Base-by-base conservation (phyloP, 2,888 invertebrate genomes). In the Apoderus coryli region DNA sequence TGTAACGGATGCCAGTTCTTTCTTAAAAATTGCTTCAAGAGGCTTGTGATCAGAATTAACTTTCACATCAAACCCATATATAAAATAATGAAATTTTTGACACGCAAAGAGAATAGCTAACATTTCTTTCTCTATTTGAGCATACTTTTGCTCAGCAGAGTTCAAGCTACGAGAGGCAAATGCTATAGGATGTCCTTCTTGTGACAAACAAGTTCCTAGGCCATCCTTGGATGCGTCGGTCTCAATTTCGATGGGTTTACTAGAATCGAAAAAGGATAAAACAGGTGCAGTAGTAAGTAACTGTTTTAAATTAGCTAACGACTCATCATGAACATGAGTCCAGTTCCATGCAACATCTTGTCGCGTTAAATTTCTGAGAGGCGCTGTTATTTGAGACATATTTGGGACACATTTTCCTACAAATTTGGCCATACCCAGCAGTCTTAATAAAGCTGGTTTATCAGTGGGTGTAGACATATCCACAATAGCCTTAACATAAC, bases 71-170 rank as follows among this genome's bases (percentile, higher is more conserved):
- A n/a, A n/a, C n/a, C n/a, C n/a, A n/a, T n/a, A n/a, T 4, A 22
- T 34, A 27, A 22, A 16, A 4, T n/a, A n/a, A n/a, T n/a, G 48
- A 40, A 54, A 55, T 36, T 50, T 50, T 32, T 45, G 37, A 22
- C 43, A 44, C 3, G 50, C 47, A 28, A 37, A 37, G 6, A 32
- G 27, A 16, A 39, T 39, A 14, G 52, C 51, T 25, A 56, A 37
- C 3, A 50, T 32, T 37, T 57, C 52, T 35, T 55, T 56, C 40
- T 57, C 53, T 4, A 58, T 53, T 42, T 58, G 53, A 3, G 52
- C 42, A 40, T 50, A 53, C 16, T 44, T 50, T 35, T 45, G 39
- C 32, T 54, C 50, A 16, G 44, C 39, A 14, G 33, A 16, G 5
- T 38, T 46, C 10, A 53, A 32, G 14, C 43, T 46, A 37, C 48